Evolutionary conservation across 2,797 vertebrate species (phyloP), one percentile per base, ranked within the genome.

Genomic region (Cyclura pinguis): DNA sequence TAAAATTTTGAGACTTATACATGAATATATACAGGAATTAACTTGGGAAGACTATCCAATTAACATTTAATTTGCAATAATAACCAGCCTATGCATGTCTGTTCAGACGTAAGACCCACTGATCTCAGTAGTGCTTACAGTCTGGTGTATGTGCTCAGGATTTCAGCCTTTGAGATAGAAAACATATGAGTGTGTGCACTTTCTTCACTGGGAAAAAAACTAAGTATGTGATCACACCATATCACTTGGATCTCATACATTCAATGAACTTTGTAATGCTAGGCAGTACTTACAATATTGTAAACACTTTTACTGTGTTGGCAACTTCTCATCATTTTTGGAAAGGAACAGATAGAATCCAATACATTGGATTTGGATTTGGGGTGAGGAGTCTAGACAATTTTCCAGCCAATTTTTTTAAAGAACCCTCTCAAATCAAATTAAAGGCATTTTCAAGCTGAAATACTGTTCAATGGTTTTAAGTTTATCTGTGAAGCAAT

Each of bases 401-500:
- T 64, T 64, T 77, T 87, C 76, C 59, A 80, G 22, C 42, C 59
- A 80, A 24, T 42, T 52, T n/a, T 18, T 55, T 52, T 29, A 32
- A 47, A 47, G 29, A 76, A 29, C 7, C 29, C 22, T 47, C 32
- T 47, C 32, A 55, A 52, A 55, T 42, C 62, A 69, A 88, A 55
- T 69, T 27, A 69, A 88, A 38, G 35, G 50, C 16, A 42, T 72
- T 72, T 57, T 82, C 52, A n/a, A 57, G 22, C 32, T 42, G 52
- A 73, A 88, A 32, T 73, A 22, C 72, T 82, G 81, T 18, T 72
- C 52, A 73, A 4, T 64, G 4, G 55, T 78, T 77, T 64, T 47
- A 57, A 82, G 80, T 81, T 88, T 81, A 73, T 88, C 29, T 64
- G 27, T 52, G 22, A 88, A 72, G 78, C 62, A 72, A 81, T 24